Conservation (phyloP, 2,888 invertebrate genomes). For the Dioctria rufipes region DNA sequence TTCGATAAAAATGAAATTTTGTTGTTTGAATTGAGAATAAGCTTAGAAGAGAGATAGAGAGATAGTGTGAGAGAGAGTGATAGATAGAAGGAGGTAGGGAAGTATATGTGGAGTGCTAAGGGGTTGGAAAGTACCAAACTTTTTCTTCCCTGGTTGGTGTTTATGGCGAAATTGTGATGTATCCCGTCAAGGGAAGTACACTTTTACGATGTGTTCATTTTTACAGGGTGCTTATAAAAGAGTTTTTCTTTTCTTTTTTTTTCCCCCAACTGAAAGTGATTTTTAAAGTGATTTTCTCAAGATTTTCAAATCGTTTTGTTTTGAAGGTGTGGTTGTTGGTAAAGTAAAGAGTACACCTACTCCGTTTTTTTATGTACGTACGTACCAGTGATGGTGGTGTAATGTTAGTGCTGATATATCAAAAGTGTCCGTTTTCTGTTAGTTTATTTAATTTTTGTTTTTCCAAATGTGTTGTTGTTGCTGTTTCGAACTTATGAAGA, state of each 20-base stretch:
- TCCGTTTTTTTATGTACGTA: background rate
- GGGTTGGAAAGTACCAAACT: too few relatives aligned
- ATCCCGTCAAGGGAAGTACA: background rate
- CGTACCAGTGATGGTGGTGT: background rate
- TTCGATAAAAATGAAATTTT: background rate
- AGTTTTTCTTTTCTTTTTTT: background rate
- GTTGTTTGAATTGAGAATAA: too few relatives aligned
- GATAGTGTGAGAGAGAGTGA: too few relatives aligned
- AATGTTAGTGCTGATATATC: conserved; percentile 8
- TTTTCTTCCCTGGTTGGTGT: too few relatives aligned
- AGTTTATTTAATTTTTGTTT: background rate
- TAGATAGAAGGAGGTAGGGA: too few relatives aligned
- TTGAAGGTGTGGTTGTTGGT: too few relatives aligned
- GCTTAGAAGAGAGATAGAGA: too few relatives aligned
- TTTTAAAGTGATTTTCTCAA: background rate
- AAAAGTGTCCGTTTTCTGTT: conserved; percentile 19
- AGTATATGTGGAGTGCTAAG: too few relatives aligned
- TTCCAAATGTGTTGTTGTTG: conserved; percentile 43
- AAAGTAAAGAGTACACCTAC: too few relatives aligned
- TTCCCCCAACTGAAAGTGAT: background rate
- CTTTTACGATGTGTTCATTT: conserved; percentile 2
- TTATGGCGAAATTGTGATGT: too few relatives aligned
- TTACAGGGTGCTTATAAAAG: background rate
- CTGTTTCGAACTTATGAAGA: conserved; percentile 32
- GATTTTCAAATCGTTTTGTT: background rate